Percentiles rank a stretch among this genome's conserved stretches.
Conservation (phyloP, 2,888 invertebrate genomes). For the Dermolepida albohirtum region DNA sequence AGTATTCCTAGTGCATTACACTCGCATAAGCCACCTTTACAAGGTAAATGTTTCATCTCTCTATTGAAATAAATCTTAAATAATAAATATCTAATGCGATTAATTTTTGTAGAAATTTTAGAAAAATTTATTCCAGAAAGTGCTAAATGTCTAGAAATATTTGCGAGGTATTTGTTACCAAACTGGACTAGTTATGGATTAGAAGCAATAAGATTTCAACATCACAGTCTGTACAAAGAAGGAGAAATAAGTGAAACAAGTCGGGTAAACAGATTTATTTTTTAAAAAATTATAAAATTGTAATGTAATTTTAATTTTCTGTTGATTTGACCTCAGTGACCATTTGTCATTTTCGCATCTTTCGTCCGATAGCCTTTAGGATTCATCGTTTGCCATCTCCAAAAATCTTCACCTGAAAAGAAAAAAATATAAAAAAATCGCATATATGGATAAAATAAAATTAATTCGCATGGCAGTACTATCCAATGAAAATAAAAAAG, state of each 20-base stretch:
- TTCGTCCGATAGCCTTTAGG: conserved; percentile 82
- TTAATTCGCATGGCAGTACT: too few species aligned
- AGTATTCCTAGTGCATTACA: conserved; percentile 93
- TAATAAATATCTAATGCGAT: too few species aligned
- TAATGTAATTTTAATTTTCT: neutral
- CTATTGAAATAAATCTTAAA: too few species aligned
- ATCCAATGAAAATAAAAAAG: too few species aligned
- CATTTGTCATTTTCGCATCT: conserved; percentile 54
- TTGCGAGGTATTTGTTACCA: conserved; percentile 90
- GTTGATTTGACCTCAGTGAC: conserved; percentile 48
- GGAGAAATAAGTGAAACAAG: conserved; percentile 1
- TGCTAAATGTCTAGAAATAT: conserved; percentile 84
- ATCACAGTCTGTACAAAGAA: conserved; percentile 68
- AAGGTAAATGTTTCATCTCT: conserved; percentile 66
- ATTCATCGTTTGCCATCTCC: conserved; percentile 95
- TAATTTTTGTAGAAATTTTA: conserved; percentile 73
- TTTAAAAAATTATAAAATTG: conserved; percentile 14
- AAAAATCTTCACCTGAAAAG: conserved; percentile 83
- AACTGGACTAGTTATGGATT: conserved; percentile 87
- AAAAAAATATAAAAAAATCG: conserved; percentile 43
- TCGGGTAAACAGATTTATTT: conserved; percentile 24
- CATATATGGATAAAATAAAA: neutral
- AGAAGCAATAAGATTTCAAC: conserved; percentile 88
- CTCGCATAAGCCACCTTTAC: conserved; percentile 94
- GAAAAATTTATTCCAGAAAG: conserved; percentile 69